Evolutionary conservation across 30 jellyfish, hydroid and myxozoan genomes (phyloP), one percentile per base, ranked within the genome.

Genomic region (Rhopilema esculentum): DNA sequence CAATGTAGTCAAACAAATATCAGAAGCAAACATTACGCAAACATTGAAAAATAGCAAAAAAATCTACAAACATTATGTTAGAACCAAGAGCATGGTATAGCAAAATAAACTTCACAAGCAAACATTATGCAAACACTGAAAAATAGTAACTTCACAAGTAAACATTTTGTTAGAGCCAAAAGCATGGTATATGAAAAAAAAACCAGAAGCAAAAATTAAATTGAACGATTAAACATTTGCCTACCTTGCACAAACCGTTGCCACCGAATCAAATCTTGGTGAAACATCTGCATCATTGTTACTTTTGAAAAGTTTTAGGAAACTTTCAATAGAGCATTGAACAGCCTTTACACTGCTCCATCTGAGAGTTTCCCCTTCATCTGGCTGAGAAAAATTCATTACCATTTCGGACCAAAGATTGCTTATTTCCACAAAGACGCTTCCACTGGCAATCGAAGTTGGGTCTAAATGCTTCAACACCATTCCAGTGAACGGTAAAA

Each of bases 361-460:
- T 51, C 93, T 53, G 27, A 84, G 77, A 72, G 63, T 62, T 65
- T 84, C 94, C 50, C 94, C 69, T 75, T 65, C 78, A 17, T 52
- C 69, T 1, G 94, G 66, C 21, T 52, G 51, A 74, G 88, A 72
- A 66, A 50, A 24, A 1, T 26, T 65, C 50, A 26, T 25, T 6
- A 85, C 8, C 49, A 23, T 73, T 52, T 66, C 84, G 1, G 88
- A 69, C 85, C 85, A 73, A 12, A n/a, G 31, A 53, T 24, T 19
- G 20, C 75, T 15, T 16, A 69, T 1, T 26, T 23, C 30, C 9
- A 17, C 19, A 1, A 66, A 12, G 1, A 49, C 81, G 7, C 53
- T 50, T 25, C 0, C 32, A 27, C 23, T 40, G 57, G 57, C 18
- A 29, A 0, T 0, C 1, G 24, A 12, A 12, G 6, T 6, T 16